phyloP scores from a whole-genome alignment of 2,113 vertebrate species.

The Catagonus wagneri region DNA sequence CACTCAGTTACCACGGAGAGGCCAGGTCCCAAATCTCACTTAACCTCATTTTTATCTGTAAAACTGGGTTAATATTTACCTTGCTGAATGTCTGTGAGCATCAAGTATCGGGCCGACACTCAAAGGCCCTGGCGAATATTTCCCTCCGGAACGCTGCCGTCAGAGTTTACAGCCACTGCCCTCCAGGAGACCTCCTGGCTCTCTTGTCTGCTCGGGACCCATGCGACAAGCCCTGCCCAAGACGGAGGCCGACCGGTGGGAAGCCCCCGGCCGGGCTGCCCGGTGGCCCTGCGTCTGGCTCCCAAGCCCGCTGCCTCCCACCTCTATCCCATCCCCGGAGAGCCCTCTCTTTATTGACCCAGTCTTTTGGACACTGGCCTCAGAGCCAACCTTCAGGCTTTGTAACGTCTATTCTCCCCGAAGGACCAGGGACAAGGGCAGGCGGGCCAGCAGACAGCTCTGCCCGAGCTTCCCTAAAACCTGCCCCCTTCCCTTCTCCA shows the following conservation, averaged over 20 bases:
- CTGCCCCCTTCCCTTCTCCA: background rate
- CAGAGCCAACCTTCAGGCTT: background rate
- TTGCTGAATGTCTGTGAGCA: background rate
- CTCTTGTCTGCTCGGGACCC: background rate
- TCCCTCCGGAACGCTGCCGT: background rate
- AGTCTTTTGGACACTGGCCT: background rate
- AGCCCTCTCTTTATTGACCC: background rate
- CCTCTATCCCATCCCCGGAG: background rate
- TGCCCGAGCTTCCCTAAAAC: too few relatives aligned
- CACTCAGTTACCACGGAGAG: background rate
- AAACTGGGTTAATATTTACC: background rate
- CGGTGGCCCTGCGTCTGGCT: too few relatives aligned
- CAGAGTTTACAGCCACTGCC: background rate
- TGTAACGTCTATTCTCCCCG: background rate
- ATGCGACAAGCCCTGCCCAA: background rate
- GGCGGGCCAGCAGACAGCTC: background rate
- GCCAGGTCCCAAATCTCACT: background rate
- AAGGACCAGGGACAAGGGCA: background rate
- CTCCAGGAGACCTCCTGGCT: background rate
- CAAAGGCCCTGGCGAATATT: background rate
- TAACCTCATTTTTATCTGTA: background rate
- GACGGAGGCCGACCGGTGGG: background rate
- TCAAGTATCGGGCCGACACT: background rate
- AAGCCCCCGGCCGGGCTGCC: background rate
- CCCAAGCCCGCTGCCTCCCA: background rate